phyloP scores from a whole-genome alignment of 2,797 vertebrate genomes.

The Myripristis jacobus region DNA sequence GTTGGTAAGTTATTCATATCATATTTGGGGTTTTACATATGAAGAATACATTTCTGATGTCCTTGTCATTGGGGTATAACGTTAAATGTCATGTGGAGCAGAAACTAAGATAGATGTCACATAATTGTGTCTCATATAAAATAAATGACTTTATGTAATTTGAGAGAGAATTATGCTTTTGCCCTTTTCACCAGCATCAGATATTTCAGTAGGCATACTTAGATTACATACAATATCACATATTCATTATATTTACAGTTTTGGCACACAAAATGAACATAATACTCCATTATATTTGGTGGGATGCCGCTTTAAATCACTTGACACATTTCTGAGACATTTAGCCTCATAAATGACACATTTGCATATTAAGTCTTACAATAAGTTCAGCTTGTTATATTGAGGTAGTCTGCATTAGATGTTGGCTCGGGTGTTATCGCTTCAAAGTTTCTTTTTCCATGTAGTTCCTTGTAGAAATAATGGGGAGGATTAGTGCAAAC shows the following conservation, averaged over 20 bases:
- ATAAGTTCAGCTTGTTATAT: neutral
- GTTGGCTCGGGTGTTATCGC: conserved; percentile 14
- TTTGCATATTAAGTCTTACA: no score
- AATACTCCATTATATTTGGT: neutral
- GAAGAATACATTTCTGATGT: no score
- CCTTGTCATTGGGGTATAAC: no score
- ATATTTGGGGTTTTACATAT: no score
- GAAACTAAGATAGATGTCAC: no score
- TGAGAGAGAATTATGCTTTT: neutral
- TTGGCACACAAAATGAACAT: neutral
- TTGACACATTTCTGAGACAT: neutral
- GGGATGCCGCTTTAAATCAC: neutral
- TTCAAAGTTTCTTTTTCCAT: conserved; percentile 30
- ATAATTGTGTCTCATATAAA: neutral
- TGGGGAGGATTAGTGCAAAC: conserved; percentile 59
- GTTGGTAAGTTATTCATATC: no score
- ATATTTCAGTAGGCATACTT: neutral
- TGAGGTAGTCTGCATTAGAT: neutral
- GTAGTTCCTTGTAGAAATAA: conserved; percentile 41
- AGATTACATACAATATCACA: neutral
- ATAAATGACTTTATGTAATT: no score
- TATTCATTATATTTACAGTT: neutral
- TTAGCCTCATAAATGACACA: neutral
- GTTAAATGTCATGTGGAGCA: no score
- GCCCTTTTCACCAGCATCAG: neutral